A percentile compares a stretch with the other conserved stretches of the same genome.
phyloP scores from a whole-genome alignment of 2,797 vertebrate genomes.

The Pipistrellus pipistrellus region DNA sequence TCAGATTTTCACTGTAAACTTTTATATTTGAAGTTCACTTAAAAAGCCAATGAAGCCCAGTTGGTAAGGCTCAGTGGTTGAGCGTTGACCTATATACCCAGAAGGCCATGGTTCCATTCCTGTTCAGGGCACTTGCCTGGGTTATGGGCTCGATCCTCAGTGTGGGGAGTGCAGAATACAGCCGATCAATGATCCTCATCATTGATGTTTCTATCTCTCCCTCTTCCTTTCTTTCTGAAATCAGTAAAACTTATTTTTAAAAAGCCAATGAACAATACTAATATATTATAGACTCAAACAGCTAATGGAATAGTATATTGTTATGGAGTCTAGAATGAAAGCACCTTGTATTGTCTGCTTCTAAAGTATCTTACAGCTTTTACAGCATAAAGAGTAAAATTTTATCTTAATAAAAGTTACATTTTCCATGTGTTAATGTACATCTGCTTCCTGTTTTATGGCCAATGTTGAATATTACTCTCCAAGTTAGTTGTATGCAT shows the following conservation, averaged over 20 bases:
- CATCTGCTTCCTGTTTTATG: background rate
- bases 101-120: too few species aligned
- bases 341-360: slow-evolving; percentile 41
- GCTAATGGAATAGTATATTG: slow-evolving; percentile 66
- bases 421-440: slow-evolving; percentile 47
- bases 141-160: too few species aligned
- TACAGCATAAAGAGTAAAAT: slow-evolving; percentile 50
- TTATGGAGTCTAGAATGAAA: slow-evolving; percentile 58
- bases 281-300: slow-evolving; percentile 46
- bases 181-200: too few species aligned
- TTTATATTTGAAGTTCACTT: slow-evolving; percentile 74
- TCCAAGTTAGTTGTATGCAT: slow-evolving; percentile 69
- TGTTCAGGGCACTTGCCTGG: too few species aligned
- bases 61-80: too few species aligned
- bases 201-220: too few species aligned
- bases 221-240: too few species aligned
- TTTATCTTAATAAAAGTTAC: background rate
- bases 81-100: too few species aligned
- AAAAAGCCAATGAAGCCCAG: slow-evolving; percentile 65
- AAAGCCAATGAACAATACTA: slow-evolving; percentile 71
- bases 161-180: too few species aligned
- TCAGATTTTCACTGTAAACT: slow-evolving; percentile 66
- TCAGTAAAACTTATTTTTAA: background rate
- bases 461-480: slow-evolving; percentile 13
- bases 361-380: slow-evolving; percentile 59